These are phyloP conservation scores for Gnathonemus longibarbis DNA, from an alignment of 2,113 vertebrate genomes.

Conservation along the genomic window DNA sequence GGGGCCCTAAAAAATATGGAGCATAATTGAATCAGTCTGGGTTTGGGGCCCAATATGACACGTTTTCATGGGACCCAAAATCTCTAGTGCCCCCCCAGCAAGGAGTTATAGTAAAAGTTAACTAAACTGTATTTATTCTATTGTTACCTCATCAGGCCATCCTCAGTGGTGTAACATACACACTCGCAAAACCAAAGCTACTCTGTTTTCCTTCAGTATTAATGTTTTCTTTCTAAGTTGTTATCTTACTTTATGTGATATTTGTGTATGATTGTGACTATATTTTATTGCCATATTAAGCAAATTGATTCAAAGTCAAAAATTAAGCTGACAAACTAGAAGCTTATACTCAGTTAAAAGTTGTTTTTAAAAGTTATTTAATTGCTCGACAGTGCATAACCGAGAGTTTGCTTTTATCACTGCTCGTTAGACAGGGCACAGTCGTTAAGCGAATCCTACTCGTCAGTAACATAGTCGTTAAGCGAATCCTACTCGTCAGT, in stretches of 20 bases:
- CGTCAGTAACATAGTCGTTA: slow-evolving; percentile 50
- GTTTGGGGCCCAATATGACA: no score
- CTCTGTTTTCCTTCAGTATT: not conserved
- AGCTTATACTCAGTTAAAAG: slow-evolving; percentile 32
- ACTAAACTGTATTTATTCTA: not conserved
- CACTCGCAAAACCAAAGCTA: not conserved
- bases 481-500: slow-evolving; percentile 58
- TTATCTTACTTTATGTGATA: not conserved
- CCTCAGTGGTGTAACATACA: not conserved
- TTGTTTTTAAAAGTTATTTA: slow-evolving; percentile 36
- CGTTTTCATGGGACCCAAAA: no score
- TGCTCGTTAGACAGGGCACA: slow-evolving; percentile 58
- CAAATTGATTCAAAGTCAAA: not conserved
- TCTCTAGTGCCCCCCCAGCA: not conserved
- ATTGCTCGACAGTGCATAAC: slow-evolving; percentile 49
- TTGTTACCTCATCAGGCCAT: not conserved
- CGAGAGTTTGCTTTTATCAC: slow-evolving; percentile 57
- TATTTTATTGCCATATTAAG: not conserved
- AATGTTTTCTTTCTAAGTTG: not conserved
- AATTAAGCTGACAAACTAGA: not conserved
- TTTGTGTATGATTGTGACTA: not conserved
- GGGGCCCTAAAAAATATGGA: no score
- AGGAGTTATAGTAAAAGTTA: not conserved
- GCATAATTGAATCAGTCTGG: no score
- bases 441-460: slow-evolving; percentile 62